Evolutionary conservation across 2,113 vertebrate species (phyloP).

Genomic region (Notothenia coriiceps): DNA sequence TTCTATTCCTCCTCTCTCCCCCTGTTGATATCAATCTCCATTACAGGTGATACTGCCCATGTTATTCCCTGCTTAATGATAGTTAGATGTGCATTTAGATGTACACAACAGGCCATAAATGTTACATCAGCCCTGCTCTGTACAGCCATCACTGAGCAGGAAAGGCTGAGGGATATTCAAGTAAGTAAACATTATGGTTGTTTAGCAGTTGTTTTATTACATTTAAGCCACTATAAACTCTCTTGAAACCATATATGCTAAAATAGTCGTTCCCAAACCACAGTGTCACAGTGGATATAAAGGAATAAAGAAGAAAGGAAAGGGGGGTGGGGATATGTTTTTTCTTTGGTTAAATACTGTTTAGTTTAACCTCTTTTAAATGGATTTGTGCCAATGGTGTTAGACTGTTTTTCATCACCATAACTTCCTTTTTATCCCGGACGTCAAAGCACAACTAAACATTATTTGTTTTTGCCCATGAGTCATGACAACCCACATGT

Average conservation of each 20-base stretch:
- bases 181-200: conserved; percentile 12
- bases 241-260: neutral
- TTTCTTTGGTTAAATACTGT: neutral
- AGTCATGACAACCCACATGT: neutral
- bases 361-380: neutral
- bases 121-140: conserved; percentile 45
- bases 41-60: conserved; percentile 48
- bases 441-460: neutral
- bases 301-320: neutral
- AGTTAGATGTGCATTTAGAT: conserved; percentile 69
- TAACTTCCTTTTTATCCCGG: neutral
- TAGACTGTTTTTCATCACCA: neutral
- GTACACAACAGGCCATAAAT: conserved; percentile 51
- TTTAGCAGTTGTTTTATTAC: conserved; percentile 12
- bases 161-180: conserved; percentile 15
- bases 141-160: neutral
- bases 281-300: neutral
- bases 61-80: conserved; percentile 67
- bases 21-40: conserved; percentile 36
- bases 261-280: neutral
- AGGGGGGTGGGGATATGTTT: neutral
- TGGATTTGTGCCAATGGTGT: neutral
- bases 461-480: neutral
- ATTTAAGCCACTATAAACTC: conserved; percentile 9
- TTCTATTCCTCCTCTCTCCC: conserved; percentile 22